A percentile compares a stretch with the other conserved stretches of the same genome.
These are phyloP conservation scores for Rhincodon typus DNA, from an alignment of 2,797 vertebrate genomes.

Conservation along the genomic window DNA sequence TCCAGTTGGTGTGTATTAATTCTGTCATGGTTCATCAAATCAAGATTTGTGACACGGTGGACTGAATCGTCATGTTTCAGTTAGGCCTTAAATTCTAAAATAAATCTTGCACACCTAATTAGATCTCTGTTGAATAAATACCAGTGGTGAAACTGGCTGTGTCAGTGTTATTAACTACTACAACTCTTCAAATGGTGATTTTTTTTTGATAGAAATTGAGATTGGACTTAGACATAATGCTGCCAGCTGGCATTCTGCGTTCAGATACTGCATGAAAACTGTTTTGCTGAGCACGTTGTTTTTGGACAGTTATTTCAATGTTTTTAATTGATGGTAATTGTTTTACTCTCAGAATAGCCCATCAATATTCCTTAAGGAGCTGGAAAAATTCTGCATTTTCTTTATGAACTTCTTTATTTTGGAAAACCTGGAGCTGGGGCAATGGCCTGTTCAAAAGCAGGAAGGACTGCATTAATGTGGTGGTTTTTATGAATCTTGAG, in stretches of 20 bases:
- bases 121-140: neutral
- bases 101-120: neutral
- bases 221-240: neutral
- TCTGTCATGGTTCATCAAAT: neutral
- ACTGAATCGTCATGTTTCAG: neutral
- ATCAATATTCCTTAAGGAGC: neutral
- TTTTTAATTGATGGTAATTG: neutral
- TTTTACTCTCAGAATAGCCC: neutral
- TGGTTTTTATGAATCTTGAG: neutral
- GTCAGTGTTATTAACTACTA: neutral
- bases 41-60: neutral
- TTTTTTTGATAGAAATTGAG: neutral
- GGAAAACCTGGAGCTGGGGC: neutral
- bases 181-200: neutral
- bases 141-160: neutral
- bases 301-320: neutral
- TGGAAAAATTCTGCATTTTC: neutral
- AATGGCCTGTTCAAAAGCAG: neutral
- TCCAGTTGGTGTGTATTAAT: neutral
- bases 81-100: neutral
- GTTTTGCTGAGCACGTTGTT: neutral
- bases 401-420: neutral
- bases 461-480: neutral
- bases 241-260: neutral
- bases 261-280: neutral